Base-by-base conservation (phyloP, 1,140 invertebrate genomes). In the Helicoverpa armigera region DNA sequence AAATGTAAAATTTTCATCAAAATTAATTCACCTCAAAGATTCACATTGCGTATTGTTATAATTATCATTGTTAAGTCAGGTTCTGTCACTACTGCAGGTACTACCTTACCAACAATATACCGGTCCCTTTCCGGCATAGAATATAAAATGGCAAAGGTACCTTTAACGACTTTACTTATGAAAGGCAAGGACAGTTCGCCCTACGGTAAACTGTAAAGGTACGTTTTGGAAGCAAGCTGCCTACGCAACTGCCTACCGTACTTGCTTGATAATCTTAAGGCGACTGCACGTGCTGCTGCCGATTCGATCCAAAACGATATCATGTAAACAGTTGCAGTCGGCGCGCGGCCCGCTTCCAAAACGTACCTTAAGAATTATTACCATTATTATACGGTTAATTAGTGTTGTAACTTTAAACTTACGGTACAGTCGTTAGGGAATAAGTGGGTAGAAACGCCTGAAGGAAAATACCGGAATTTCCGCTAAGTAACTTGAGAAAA, bases 361-460 rank as follows among this genome's bases (percentile, higher is more conserved):
- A 43, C 35, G 9, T 43, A 43, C 7, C 14, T 65, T 16, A 43
- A 16, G 16, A 16, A 43, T 43, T 43, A 65, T 16, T 65, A 43
- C 31, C 14, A 65, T 65, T 65, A 65, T 48, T 29, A 0, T 7
- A 61, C 11, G 23, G 63, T 65, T 65, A 65, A 61, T 61, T 61
- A 61, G 12, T 61, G 35, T 65, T 65, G 31, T 65, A 65, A 43
- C 43, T 43, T n/a, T 48, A 63, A 29, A 48, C n/a, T 16, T 31
- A 65, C 63, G 31, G 63, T 65, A n/a, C 16, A 14, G 31, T 65
- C 63, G 63, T 65, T 65, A 65, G 63, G 29, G 12, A 31, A 29
- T 16, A 35, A 14, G 43, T n/a, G 43, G 63, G n/a, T 65, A 65
- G 31, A 13, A 35, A 14, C n/a, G 58, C 58, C 58, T 31, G 58